Evolutionary conservation across 2,113 vertebrate genomes (phyloP).

Genomic region (Rostratula benghalensis): DNA sequence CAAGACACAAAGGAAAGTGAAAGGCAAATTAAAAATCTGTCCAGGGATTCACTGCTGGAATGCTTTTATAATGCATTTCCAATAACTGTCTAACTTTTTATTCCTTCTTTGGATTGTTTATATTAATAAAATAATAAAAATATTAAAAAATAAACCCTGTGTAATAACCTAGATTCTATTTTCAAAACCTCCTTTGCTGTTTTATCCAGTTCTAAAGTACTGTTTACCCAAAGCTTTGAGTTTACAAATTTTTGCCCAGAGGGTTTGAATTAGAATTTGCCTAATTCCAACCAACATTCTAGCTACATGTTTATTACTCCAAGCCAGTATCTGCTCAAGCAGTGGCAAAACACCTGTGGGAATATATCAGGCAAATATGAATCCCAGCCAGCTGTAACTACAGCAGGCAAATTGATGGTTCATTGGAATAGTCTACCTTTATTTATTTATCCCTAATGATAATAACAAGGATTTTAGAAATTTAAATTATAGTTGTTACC

Average conservation of each 20-base stretch:
- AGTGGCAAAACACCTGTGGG: slow-evolving; percentile 45
- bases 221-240: background rate
- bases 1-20: background rate
- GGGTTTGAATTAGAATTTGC: background rate
- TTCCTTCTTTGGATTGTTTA: background rate
- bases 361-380: background rate
- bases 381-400: slow-evolving; percentile 47
- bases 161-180: background rate
- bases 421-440: slow-evolving; percentile 14
- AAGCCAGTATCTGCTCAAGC: slow-evolving; percentile 6
- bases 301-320: background rate
- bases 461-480: slow-evolving; percentile 15
- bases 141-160: background rate
- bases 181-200: background rate
- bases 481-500: slow-evolving; percentile 9
- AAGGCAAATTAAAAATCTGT: background rate
- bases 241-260: background rate
- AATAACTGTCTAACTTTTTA: background rate
- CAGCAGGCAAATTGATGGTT: slow-evolving; percentile 42
- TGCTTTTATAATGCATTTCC: background rate
- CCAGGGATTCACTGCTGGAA: background rate
- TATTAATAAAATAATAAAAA: background rate
- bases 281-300: background rate
- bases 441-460: slow-evolving; percentile 40
- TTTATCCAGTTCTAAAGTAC: background rate